Evolutionary conservation across 2,797 vertebrate species (phyloP), one percentile per base, ranked within the genome.

Genomic region (Chelidonichthys spinosus): DNA sequence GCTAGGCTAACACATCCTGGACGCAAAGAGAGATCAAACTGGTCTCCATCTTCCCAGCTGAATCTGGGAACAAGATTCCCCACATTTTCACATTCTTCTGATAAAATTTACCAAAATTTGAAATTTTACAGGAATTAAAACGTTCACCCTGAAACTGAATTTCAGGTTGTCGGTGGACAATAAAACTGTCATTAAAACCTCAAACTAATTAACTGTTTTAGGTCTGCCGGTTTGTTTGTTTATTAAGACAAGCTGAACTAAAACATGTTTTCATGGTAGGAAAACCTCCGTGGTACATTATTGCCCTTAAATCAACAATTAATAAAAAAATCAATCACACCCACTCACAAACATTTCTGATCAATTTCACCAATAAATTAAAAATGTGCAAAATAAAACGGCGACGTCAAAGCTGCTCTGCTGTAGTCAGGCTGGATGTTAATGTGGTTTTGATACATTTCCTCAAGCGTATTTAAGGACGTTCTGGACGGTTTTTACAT

Each of bases 371-470:
- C 69, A 76, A 80, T 85, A 83, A 76, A 71, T 69, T 55, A 65
- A 82, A 32, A 65, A 76, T 79, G 79, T 87, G 81, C 75, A 88
- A 85, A 84, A 0, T 25, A 11, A 68, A 69, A 63, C 35, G 0
- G 4, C 14, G 40, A 69, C 10, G 50, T 76, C 62, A 44, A 62
- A 17, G 36, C 58, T 72, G 63, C 40, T 78, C 39, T 32, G 59
- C 47, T 65, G 33, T 15, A 11, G 13, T 46, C 15, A 7, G 44
- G 15, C 44, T 66, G 63, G 52, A 49, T 33, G n/a, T 49, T 53
- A 8, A 35, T 18, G 36, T 33, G 25, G 7, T 47, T 37, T n/a
- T 17, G n/a, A 44, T 15, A 55, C 50, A 32, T 69, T 35, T 56
- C 39, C 5, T 74, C 5, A 5, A 17, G 15, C 33, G 10, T 64